Evolutionary conservation across 2,888 invertebrate species (phyloP).

Genomic region (Zhuqinia jingwanae): DNA sequence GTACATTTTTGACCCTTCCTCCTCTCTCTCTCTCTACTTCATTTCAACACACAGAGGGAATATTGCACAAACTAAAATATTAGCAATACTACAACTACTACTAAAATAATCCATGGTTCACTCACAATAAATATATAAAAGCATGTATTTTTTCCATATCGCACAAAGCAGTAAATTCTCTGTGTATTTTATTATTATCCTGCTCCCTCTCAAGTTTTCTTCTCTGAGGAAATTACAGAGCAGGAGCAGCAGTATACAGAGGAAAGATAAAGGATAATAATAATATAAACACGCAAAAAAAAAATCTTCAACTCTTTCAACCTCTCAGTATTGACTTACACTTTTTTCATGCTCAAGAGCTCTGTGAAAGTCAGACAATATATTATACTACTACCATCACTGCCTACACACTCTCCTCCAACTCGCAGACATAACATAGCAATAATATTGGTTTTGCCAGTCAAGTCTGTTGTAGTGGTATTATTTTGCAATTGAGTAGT

Average conservation of each 20-base stretch:
- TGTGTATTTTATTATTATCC: no score
- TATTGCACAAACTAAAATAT: neutral
- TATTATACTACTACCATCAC: neutral
- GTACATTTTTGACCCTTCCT: no score
- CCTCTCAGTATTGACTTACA: constrained; percentile 1
- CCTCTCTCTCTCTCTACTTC: no score
- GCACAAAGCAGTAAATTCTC: no score
- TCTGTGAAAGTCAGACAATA: constrained; percentile 16
- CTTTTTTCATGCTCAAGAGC: neutral
- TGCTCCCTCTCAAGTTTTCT: neutral
- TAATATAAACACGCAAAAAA: no score
- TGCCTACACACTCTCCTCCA: neutral
- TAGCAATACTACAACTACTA: neutral
- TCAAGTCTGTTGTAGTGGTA: neutral
- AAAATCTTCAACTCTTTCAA: no score
- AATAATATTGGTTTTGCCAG: neutral
- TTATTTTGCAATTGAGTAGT: no score
- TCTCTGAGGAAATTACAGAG: neutral
- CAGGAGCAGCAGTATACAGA: neutral
- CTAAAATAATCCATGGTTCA: neutral
- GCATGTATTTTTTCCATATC: no score
- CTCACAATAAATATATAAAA: neutral
- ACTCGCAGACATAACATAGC: neutral
- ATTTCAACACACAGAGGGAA: constrained; percentile 5
- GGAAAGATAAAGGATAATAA: neutral